Evolutionary conservation across 23 tunicate species (phyloP).

Genomic region (Halocynthia roretzi): DNA sequence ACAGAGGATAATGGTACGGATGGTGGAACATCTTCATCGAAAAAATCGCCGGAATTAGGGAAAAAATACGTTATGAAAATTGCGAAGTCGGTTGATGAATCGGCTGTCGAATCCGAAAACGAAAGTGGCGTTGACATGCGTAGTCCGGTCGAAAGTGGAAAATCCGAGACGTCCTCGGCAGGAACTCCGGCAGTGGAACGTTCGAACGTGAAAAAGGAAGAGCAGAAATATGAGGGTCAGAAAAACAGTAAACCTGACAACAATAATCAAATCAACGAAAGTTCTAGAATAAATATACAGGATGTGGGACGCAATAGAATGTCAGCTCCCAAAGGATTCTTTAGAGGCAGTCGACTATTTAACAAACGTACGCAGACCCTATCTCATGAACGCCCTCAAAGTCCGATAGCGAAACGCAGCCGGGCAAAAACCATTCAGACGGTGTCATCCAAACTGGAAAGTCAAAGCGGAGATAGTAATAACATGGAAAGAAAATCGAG

Average conservation of each 20-base stretch:
- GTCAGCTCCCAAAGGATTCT: neutral
- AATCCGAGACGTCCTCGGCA: neutral
- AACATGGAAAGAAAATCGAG: too few species aligned
- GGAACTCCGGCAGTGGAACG: neutral
- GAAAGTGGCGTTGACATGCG: slow-evolving; percentile 19
- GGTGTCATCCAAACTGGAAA: neutral
- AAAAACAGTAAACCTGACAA: neutral
- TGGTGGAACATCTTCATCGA: slow-evolving; percentile 15
- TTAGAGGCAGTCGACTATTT: neutral
- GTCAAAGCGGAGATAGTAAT: neutral
- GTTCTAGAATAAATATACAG: too few species aligned
- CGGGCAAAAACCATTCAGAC: slow-evolving; percentile 5
- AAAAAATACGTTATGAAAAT: neutral
- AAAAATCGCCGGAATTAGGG: neutral
- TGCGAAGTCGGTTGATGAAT: neutral
- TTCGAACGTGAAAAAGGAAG: neutral
- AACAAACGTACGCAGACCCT: neutral
- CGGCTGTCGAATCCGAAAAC: neutral
- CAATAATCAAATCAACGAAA: neutral
- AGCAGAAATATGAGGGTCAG: neutral
- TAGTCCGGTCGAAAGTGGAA: neutral
- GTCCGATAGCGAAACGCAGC: neutral
- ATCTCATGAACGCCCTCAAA: neutral
- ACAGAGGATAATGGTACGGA: slow-evolving; percentile 21
- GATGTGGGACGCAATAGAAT: neutral